phyloP scores from a whole-genome alignment of 2,797 vertebrate genomes.

The Peromyscus melanophrys region DNA sequence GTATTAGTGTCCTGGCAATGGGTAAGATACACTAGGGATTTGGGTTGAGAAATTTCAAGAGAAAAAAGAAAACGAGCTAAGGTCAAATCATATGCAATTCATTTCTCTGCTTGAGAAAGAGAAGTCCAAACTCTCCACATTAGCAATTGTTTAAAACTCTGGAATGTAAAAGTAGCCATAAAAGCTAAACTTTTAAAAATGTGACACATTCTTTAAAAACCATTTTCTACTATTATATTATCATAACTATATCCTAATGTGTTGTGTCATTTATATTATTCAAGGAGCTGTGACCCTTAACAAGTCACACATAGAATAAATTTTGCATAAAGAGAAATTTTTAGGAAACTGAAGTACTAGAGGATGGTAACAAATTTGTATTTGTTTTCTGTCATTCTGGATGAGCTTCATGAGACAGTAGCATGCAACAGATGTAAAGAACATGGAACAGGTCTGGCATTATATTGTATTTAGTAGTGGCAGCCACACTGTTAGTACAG shows the following conservation, averaged over 20 bases:
- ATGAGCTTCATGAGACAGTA: constrained; percentile 17
- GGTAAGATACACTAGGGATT: background rate
- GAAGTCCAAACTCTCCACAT: background rate
- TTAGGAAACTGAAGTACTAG: background rate
- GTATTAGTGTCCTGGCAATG: background rate
- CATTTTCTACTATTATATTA: background rate
- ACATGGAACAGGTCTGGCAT: background rate
- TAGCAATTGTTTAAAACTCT: background rate
- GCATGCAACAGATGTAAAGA: constrained; percentile 46
- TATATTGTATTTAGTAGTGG: background rate
- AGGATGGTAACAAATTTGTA: background rate
- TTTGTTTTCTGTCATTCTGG: constrained; percentile 43
- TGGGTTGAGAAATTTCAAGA: background rate
- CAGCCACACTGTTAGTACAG: constrained; percentile 56
- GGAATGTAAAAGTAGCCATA: background rate
- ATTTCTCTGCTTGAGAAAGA: background rate
- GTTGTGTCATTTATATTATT: background rate
- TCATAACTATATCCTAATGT: constrained; percentile 6
- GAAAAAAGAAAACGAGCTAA: constrained; percentile 48
- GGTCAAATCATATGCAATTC: background rate
- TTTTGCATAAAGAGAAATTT: constrained; percentile 42
- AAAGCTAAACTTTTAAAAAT: constrained; percentile 37
- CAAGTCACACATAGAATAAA: background rate
- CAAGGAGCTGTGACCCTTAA: background rate
- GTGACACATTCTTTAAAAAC: background rate